Evolutionary conservation across 2,113 vertebrate genomes (phyloP), one percentile per base, ranked within the genome.

Genomic region (Myotis yumanensis): DNA sequence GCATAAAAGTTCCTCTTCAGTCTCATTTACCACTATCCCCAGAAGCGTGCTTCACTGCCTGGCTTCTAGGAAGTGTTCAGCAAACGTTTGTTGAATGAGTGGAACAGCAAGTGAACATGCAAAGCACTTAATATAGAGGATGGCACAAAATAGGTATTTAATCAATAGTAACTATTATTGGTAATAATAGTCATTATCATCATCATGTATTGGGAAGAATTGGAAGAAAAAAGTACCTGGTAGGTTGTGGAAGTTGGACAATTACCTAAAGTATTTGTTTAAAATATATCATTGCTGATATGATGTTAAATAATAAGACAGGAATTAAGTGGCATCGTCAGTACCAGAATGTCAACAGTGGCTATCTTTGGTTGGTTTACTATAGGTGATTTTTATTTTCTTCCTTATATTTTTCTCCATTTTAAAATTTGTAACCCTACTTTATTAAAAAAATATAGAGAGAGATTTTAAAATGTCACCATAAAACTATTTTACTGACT

Each of bases 341-440:
- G 10, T 23, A 85, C 30, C 51, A 54, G 80, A 86, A 57, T 66
- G 4, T 66, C 77, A 90, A 68, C 4, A 71, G 17, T 73, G 17
- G 4, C 20, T 90, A 2, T 43, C 51, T 69, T 79, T 86, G 54
- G 59, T 62, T 59, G 23, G 10, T 9, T 87, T 88, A 37, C 68
- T 81, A 37, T n/a, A 75, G 40, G 46, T 93, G 12, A 59, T 62
- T 87, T 92, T 81, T 80, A 62, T 81, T 75, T 89, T 71, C 28
- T 87, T 95, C 30, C 90, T 90, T 54, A 80, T 25, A 72, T 48
- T 43, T 64, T 87, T 92, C 46, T 92, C 2, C 64, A 76, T 59
- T 92, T 91, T 76, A 86, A 81, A 64, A 69, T 69, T 93, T 16
- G 66, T 68, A 90, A 76, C 11, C 0, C 28, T 91, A 52, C 18